Base-by-base conservation (phyloP, 1,140 invertebrate genomes). In the Rhyacophila brunnea region DNA sequence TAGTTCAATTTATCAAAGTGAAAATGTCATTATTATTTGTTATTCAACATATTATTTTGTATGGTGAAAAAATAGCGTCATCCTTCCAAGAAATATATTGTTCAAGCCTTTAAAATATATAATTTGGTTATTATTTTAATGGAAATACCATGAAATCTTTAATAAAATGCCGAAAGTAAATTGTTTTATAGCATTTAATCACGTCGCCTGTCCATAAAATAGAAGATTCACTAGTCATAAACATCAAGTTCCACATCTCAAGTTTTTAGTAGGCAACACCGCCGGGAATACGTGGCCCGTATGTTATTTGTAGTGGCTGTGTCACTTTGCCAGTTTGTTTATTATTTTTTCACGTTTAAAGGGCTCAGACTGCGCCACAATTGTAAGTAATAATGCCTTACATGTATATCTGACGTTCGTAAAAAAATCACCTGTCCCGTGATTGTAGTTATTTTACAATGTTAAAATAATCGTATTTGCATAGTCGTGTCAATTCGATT, bases 271-370 rank as follows among this genome's bases (percentile, higher is more conserved):
- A 75, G 74, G 73, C 74, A 75, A 74, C 74, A 72, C 71, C 63
- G 70, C 65, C 68, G 69, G 68, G 69, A 75, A 76, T 76, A 74
- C 74, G 75, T 74, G 75, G 74, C 74, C 63, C 69, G 65, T 68
- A 68, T 67, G 68, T 72, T 61, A 69, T 62, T 68, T 67, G 68
- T 35, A 23, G 61, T 67, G 68, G 40, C 48, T 51, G 66, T 71
- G 71, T 68, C 65, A 70, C 66, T 74, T 75, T 72, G 72, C 74
- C 72, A 74, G 72, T 73, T 74, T 75, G 72, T 77, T 76, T 73
- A 72, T 67, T 71, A 65, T 62, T 67, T 65, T 69, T 72, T 68
- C 72, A 71, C 67, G 65, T 62, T 61, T 66, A 65, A 65, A 71
- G 67, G 66, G 62, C 60, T 43, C 51, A 53, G 48, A 67, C 60